Conservation (phyloP, 2,888 invertebrate species). For the Oscheius onirici region DNA sequence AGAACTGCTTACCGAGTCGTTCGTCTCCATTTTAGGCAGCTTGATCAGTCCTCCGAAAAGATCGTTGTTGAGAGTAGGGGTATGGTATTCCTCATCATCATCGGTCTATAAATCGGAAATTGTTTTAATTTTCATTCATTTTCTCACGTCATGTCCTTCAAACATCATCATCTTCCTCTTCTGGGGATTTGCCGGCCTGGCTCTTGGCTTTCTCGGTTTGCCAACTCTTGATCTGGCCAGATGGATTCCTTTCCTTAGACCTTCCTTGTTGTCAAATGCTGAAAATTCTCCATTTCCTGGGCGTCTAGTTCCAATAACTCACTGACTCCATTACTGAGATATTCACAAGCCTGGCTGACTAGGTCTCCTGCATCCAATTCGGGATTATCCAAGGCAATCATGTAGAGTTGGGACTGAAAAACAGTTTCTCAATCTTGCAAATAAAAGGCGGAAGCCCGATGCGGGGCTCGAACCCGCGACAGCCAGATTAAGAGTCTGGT, state of each 20-base stretch:
- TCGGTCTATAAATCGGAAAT: slow-evolving; percentile 37
- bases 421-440: not conserved
- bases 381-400: slow-evolving; percentile 56
- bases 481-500: slow-evolving; percentile 70
- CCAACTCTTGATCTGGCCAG: slow-evolving; percentile 60
- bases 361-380: slow-evolving; percentile 59
- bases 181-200: slow-evolving; percentile 38
- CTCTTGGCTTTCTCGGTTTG: slow-evolving; percentile 57
- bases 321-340: slow-evolving; percentile 56
- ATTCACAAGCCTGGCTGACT: slow-evolving; percentile 53
- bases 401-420: slow-evolving; percentile 59
- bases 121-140: not conserved
- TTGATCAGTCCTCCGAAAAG: slow-evolving; percentile 34
- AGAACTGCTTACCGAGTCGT: slow-evolving; percentile 11
- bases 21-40: slow-evolving; percentile 36
- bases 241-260: slow-evolving; percentile 66
- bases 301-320: not conserved
- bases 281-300: not conserved
- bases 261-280: slow-evolving; percentile 65
- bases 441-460: slow-evolving; percentile 67
- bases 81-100: slow-evolving; percentile 48
- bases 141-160: slow-evolving; percentile 38
- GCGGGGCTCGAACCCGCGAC: slow-evolving; percentile 71
- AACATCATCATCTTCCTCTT: slow-evolving; percentile 47
- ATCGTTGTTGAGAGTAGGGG: slow-evolving; percentile 36